Evolutionary conservation across 2,113 vertebrate genomes (phyloP), one percentile per base, ranked within the genome.

Genomic region (Tragelaphus scriptus): DNA sequence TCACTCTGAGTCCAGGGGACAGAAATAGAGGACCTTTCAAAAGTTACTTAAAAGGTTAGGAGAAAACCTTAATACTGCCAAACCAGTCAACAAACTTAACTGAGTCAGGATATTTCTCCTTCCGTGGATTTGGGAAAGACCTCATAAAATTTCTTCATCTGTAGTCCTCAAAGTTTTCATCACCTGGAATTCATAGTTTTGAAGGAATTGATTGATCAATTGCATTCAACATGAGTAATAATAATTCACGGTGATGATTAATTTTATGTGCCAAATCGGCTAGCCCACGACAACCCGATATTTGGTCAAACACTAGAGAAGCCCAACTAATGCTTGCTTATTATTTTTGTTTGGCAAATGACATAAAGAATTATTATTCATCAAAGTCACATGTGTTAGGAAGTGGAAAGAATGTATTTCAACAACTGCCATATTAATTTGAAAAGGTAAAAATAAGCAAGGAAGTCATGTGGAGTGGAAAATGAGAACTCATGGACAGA

Each of bases 121-220:
- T 65, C 9, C 11, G 28, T 82, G n/a, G 26, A 80, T 53, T 56
- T 82, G 2, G 28, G 25, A 75, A 75, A 36, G 40, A 71, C 2
- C 15, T 94, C 32, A 56, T 17, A 71, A 95, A 92, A 68, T 30
- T 30, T 90, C 44, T 84, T 65, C 23, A 5, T 30, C 11, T 23
- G 0, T 23, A 55, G 36, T 79, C 71, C 82, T 92, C 68, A 90
- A 88, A 21, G 11, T 61, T 85, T 63, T 58, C n/a, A 84, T 63
- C 44, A 80, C 71, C 47, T 92, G n/a, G 55, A 92, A 87, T 95
- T 92, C n/a, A 56, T 82, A 71, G 86, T 84, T 94, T 87, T 92
- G 19, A 86, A 84, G 68, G 23, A 82, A 47, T 6, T 92, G 17
- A 71, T 40, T 53, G 56, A 53, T 88, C 32, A 65, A 87, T 87